A percentile compares a stretch with the other conserved stretches of the same genome.
These are phyloP conservation scores for Calameuta idolon DNA, from an alignment of 2,888 invertebrate species.

Conservation along the genomic window DNA sequence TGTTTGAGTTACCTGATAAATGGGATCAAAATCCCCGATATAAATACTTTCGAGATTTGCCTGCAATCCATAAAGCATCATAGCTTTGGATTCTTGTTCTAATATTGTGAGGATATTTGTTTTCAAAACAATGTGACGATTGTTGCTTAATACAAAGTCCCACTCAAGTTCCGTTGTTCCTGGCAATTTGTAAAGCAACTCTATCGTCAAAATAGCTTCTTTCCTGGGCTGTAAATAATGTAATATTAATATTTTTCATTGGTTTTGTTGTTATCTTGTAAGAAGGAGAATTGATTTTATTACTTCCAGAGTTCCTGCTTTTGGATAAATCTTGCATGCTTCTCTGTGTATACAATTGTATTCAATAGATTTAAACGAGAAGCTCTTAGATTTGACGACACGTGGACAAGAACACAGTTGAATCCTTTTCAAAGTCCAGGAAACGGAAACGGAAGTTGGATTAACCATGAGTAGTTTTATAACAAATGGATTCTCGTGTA, in stretches of 20 bases:
- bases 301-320: constrained; percentile 52
- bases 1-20: constrained; percentile 23
- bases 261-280: neutral
- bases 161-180: constrained; percentile 59
- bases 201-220: constrained; percentile 49
- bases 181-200: constrained; percentile 52
- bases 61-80: constrained; percentile 36
- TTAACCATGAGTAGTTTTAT: constrained; percentile 57
- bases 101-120: constrained; percentile 40
- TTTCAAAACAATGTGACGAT: constrained; percentile 56
- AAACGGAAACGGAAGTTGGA: constrained; percentile 43
- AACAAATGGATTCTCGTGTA: constrained; percentile 45
- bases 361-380: constrained; percentile 48
- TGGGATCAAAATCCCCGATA: constrained; percentile 55
- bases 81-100: constrained; percentile 32
- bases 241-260: neutral
- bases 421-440: constrained; percentile 53
- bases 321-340: constrained; percentile 51
- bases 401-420: constrained; percentile 59
- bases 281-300: neutral
- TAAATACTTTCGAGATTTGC: constrained; percentile 50
- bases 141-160: constrained; percentile 56
- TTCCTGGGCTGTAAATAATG: constrained; percentile 13
- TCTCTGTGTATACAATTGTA: constrained; percentile 62
- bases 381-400: constrained; percentile 37